Conservation (phyloP, 1,140 invertebrate species). For the Phocides pigmalion region DNA sequence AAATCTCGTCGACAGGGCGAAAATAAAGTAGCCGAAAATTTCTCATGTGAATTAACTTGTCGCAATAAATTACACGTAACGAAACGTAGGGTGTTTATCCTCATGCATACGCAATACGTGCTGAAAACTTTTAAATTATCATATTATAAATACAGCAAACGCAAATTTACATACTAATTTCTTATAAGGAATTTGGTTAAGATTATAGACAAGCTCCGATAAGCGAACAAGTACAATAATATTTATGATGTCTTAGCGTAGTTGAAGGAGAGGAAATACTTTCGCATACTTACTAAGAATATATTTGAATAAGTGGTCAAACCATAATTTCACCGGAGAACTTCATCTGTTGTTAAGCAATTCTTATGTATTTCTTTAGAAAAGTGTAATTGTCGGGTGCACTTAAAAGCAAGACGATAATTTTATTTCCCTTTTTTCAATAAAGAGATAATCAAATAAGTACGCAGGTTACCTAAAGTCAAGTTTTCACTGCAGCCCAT, state of each 20-base stretch:
- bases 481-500: too few species aligned
- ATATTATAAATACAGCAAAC: conserved; percentile 17
- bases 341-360: too few species aligned
- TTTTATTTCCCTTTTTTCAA: too few species aligned
- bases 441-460: too few species aligned
- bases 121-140: conserved; percentile 30
- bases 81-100: conserved; percentile 21
- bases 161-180: conserved; percentile 30
- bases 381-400: too few species aligned
- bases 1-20: conserved; percentile 8
- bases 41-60: conserved; percentile 41
- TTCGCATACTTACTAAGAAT: too few species aligned
- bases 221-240: not conserved
- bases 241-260: not conserved
- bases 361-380: too few species aligned
- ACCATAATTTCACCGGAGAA: too few species aligned
- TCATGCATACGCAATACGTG: conserved; percentile 27
- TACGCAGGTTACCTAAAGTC: too few species aligned
- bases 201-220: not conserved
- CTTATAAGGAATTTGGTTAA: conserved; percentile 5
- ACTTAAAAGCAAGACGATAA: too few species aligned
- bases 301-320: too few species aligned
- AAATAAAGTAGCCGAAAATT: conserved; percentile 35
- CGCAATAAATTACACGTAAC: conserved; percentile 32
- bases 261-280: too few species aligned